Conservation (phyloP, 1,140 invertebrate genomes). For the Wiebesia pumilae region DNA sequence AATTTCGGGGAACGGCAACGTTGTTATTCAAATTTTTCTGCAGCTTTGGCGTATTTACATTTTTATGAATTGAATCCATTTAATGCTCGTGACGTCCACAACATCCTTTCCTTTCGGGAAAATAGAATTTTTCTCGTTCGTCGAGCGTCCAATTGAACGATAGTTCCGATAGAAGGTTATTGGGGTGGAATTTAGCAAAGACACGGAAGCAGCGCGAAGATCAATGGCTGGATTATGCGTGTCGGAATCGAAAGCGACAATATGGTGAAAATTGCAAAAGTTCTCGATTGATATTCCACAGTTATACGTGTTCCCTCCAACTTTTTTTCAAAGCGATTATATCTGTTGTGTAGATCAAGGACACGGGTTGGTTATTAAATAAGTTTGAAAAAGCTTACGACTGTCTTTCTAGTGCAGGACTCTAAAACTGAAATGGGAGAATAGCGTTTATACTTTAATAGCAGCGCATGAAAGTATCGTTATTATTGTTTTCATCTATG, state of each 20-base stretch:
- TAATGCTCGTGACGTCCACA: conserved; percentile 12
- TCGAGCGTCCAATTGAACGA: not conserved
- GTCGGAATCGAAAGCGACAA: conserved; percentile 16
- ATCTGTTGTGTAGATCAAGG: conserved; percentile 22
- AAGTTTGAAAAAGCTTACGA: conserved; percentile 4
- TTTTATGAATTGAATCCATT: conserved; percentile 47
- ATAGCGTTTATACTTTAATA: not conserved
- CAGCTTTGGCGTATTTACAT: conserved; percentile 25
- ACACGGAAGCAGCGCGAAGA: not conserved
- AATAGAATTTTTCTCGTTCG: conserved; percentile 28
- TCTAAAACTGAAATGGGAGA: not conserved
- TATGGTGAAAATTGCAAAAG: conserved; percentile 32
- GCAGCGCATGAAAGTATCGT: not conserved
- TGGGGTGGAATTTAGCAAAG: not conserved
- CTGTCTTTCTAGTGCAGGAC: not conserved
- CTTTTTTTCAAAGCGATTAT: conserved; percentile 20
- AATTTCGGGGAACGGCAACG: conserved; percentile 32
- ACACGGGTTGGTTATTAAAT: conserved; percentile 18
- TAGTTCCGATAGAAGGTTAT: conserved; percentile 6
- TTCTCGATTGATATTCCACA: conserved; percentile 18
- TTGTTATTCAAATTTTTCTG: conserved; percentile 31
- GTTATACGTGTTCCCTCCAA: not conserved
- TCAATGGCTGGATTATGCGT: conserved; percentile 21
- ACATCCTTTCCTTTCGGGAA: not conserved
- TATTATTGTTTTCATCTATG: not conserved